phyloP scores from a whole-genome alignment of 1,140 invertebrate genomes.

The Teleogryllus occipitalis region DNA sequence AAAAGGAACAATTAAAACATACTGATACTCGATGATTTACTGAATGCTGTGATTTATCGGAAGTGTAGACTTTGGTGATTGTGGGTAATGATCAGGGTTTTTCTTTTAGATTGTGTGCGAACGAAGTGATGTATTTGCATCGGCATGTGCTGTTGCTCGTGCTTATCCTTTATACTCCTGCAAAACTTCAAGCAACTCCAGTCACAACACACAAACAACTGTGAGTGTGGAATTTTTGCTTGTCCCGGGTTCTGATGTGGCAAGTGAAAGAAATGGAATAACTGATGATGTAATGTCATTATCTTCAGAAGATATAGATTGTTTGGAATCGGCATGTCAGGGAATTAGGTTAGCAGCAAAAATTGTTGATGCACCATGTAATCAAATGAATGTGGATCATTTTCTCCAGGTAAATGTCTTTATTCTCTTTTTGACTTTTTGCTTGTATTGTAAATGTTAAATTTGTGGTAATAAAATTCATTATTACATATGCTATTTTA shows the following conservation, averaged over 20 bases:
- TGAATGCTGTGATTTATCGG: too few relatives aligned
- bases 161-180: constrained; percentile 64
- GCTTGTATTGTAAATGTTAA: background rate
- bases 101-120: constrained; percentile 64
- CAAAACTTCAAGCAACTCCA: constrained; percentile 42
- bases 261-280: constrained; percentile 10
- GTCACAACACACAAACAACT: constrained; percentile 31
- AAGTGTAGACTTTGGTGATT: background rate
- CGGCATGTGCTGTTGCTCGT: constrained; percentile 69
- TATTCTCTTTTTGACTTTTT: background rate
- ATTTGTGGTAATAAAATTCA: background rate
- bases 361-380: constrained; percentile 77
- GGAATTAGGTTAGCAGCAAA: constrained; percentile 63
- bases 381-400: constrained; percentile 72
- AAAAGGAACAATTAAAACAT: too few relatives aligned
- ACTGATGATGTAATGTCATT: constrained; percentile 32
- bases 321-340: constrained; percentile 50
- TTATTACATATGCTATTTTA: constrained; percentile 32
- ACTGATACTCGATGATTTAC: too few relatives aligned
- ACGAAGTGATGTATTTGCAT: constrained; percentile 62
- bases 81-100: background rate
- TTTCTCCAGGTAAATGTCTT: constrained; percentile 55
- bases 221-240: constrained; percentile 55
- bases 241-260: constrained; percentile 28
- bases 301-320: constrained; percentile 48